Percentiles rank a stretch among this genome's conserved stretches.
These are phyloP conservation scores for Drymonia ruficornis DNA, from an alignment of 2,888 invertebrate species.

Conservation along the genomic window DNA sequence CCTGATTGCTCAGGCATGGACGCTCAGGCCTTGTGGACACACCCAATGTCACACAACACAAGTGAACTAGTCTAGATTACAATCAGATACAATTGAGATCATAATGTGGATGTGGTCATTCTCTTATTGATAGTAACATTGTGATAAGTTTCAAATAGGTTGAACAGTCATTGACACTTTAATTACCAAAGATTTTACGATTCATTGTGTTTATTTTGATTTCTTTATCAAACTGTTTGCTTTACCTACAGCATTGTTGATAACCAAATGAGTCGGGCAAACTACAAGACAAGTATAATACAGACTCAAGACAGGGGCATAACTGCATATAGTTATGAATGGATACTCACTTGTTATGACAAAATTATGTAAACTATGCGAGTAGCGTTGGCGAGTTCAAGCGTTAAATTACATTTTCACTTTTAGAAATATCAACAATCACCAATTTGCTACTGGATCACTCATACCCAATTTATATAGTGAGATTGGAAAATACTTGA, in stretches of 20 bases:
- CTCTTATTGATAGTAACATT: not conserved
- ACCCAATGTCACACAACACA: too few species aligned
- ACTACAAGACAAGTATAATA: too few species aligned
- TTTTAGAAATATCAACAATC: conserved; percentile 15
- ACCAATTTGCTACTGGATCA: conserved; percentile 28
- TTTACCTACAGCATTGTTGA: conserved; percentile 4
- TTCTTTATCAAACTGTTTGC: conserved; percentile 24
- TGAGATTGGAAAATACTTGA: conserved; percentile 12
- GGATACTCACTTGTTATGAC: conserved; percentile 19
- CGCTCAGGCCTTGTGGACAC: too few species aligned
- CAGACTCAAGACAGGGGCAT: not conserved
- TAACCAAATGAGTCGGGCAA: conserved; percentile 6
- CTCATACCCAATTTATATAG: conserved; percentile 12
- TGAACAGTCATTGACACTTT: conserved; percentile 9
- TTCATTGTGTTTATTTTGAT: conserved; percentile 7
- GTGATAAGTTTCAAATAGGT: conserved; percentile 10
- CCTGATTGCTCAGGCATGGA: too few species aligned
- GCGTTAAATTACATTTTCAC: conserved; percentile 32
- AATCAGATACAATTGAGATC: not conserved
- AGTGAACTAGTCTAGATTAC: too few species aligned
- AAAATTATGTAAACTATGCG: conserved; percentile 17
- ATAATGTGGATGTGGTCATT: not conserved
- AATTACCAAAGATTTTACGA: not conserved
- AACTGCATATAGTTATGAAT: conserved; percentile 1
- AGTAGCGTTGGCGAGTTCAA: conserved; percentile 11